Evolutionary conservation across 1,140 invertebrate genomes (phyloP).

Genomic region (Pollicipes pollicipes): DNA sequence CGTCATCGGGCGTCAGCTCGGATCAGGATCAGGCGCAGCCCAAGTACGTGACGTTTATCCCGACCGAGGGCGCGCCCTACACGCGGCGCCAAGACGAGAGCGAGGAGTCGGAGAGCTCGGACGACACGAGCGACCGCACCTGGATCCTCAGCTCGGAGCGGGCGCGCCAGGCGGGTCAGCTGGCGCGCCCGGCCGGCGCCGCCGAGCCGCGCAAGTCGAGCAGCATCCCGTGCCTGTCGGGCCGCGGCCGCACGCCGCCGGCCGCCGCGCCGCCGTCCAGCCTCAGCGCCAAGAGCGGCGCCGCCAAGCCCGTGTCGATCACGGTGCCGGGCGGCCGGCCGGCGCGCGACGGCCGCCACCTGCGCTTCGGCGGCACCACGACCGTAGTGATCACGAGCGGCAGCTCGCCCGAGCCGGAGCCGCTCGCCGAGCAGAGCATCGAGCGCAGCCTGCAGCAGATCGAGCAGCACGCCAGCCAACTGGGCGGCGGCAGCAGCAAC

Average conservation of each 20-base stretch:
- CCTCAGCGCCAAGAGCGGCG: not conserved
- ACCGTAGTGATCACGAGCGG: slow-evolving; percentile 13
- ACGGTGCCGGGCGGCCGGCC: not conserved
- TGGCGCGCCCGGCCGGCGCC: not conserved
- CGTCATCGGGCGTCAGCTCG: slow-evolving; percentile 64
- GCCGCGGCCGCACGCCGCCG: not conserved
- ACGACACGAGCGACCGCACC: slow-evolving; percentile 25
- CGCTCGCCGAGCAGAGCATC: slow-evolving; percentile 26
- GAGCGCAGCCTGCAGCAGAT: slow-evolving; percentile 29
- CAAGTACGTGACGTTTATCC: slow-evolving; percentile 23
- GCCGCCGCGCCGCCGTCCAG: not conserved
- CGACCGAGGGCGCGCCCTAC: slow-evolving; percentile 19
- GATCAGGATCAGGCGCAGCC: slow-evolving; percentile 48
- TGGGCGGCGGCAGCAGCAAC: not conserved
- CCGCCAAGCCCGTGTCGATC: slow-evolving; percentile 1
- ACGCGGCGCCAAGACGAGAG: slow-evolving; percentile 16
- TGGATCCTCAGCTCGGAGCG: slow-evolving; percentile 21
- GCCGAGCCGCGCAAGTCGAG: not conserved
- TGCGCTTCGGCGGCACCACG: slow-evolving; percentile 15
- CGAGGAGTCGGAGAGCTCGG: slow-evolving; percentile 23
- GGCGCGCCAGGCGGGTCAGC: not conserved
- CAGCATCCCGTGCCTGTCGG: slow-evolving; percentile 8
- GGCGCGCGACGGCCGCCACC: slow-evolving; percentile 8
- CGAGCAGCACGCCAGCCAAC: slow-evolving; percentile 22
- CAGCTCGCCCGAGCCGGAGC: not conserved